phyloP scores from a whole-genome alignment of 2,797 vertebrate species.

The Tympanoctomys barrerae region DNA sequence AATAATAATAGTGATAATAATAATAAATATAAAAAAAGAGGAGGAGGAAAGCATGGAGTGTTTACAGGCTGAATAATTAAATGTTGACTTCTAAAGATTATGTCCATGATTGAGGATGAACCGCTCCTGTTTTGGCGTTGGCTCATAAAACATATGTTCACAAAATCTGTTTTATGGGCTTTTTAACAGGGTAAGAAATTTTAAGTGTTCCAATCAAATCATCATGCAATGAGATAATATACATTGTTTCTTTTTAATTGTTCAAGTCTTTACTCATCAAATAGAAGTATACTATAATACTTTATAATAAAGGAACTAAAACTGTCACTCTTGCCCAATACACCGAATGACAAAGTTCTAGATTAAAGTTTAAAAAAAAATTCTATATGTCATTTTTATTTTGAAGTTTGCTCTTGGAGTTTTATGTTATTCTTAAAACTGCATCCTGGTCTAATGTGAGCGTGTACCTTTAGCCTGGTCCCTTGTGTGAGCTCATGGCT shows the following conservation, averaged over 20 bases:
- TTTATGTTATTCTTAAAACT: slow-evolving; percentile 63
- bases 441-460: slow-evolving; percentile 53
- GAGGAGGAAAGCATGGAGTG: slow-evolving; percentile 14
- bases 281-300: slow-evolving; percentile 68
- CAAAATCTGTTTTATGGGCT: slow-evolving; percentile 75
- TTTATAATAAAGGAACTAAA: slow-evolving; percentile 80
- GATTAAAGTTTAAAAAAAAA: slow-evolving; percentile 47
- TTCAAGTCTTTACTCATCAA: slow-evolving; percentile 76
- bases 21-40: not conserved
- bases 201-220: slow-evolving; percentile 69
- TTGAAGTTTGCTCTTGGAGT: not conserved
- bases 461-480: not conserved
- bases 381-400: slow-evolving; percentile 20
- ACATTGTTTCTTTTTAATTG: slow-evolving; percentile 77
- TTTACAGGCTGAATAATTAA: slow-evolving; percentile 64
- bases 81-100: slow-evolving; percentile 72
- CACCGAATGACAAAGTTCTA: slow-evolving; percentile 73
- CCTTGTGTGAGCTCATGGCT: not conserved
- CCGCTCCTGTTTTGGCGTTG: slow-evolving; percentile 69
- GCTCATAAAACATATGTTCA: slow-evolving; percentile 77
- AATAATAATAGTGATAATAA: not conserved
- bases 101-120: slow-evolving; percentile 71
- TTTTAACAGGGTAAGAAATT: slow-evolving; percentile 71
- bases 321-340: slow-evolving; percentile 77
- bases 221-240: slow-evolving; percentile 58